phyloP scores from a whole-genome alignment of 2,888 invertebrate genomes.

The Tupiocoris notatus region DNA sequence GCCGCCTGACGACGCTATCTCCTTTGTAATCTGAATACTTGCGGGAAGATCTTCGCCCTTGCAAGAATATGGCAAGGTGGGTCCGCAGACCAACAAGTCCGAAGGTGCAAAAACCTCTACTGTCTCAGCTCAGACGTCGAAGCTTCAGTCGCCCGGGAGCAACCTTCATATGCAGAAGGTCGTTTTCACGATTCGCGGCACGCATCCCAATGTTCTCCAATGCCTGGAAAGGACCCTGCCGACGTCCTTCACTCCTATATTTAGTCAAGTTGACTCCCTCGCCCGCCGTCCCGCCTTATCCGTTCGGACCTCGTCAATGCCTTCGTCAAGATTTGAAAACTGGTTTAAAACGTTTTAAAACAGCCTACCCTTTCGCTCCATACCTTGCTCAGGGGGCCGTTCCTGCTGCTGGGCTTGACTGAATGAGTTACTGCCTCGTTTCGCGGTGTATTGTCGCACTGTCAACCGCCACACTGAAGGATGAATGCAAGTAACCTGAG shows the following conservation, averaged over 20 bases:
- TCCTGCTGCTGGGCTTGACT: conserved; percentile 24
- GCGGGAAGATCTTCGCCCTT: not conserved
- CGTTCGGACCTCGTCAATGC: conserved; percentile 27
- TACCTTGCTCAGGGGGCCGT: not conserved
- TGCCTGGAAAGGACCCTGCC: not conserved
- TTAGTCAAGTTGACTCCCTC: conserved; percentile 42
- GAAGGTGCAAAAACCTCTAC: conserved; percentile 37
- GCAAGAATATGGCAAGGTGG: not conserved
- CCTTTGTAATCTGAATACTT: conserved; percentile 21
- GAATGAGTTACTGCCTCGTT: conserved; percentile 45
- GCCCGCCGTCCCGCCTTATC: conserved; percentile 28
- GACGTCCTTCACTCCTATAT: conserved; percentile 45
- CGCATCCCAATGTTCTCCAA: conserved; percentile 30
- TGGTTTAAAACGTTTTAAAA: conserved; percentile 46
- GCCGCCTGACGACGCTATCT: conserved; percentile 20
- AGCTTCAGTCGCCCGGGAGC: not conserved
- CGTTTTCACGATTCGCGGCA: conserved; percentile 11
- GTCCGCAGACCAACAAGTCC: conserved; percentile 3
- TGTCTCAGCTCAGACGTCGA: not conserved
- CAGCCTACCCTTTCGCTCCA: conserved; percentile 17
- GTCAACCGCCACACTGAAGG: conserved; percentile 27
- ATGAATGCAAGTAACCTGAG: conserved; percentile 19
- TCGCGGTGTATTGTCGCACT: conserved; percentile 43
- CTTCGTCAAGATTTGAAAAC: conserved; percentile 45
- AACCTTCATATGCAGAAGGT: not conserved